Evolutionary conservation across 1,140 invertebrate species (phyloP).

Genomic region (Aphelinus certus): DNA sequence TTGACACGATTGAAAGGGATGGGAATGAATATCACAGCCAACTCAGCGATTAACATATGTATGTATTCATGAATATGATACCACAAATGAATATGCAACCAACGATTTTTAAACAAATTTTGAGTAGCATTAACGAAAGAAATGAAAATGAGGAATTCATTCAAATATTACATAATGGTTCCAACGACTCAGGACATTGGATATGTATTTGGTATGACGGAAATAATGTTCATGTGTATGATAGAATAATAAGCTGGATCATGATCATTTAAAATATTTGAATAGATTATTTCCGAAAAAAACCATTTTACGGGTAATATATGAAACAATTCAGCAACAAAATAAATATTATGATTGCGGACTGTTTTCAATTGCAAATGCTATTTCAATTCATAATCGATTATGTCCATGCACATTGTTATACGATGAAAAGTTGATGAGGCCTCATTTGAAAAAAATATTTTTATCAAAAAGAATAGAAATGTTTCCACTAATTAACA

Average conservation of each 20-base stretch:
- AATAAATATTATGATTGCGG: not conserved
- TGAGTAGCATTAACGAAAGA: not conserved
- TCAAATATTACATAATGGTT: no score
- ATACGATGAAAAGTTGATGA: not conserved
- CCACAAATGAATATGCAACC: not conserved
- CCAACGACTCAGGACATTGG: no score
- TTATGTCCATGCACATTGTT: not conserved
- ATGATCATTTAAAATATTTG: not conserved
- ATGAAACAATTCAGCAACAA: not conserved
- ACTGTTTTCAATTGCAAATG: not conserved
- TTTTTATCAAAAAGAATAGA: no score
- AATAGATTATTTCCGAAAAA: slow-evolving; percentile 1
- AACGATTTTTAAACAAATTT: not conserved
- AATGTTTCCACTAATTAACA: no score
- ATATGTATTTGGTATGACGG: not conserved
- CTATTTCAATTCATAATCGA: slow-evolving; percentile 1
- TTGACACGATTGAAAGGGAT: no score
- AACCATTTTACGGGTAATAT: not conserved
- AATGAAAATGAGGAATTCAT: not conserved
- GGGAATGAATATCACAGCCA: no score
- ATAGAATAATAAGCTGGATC: not conserved
- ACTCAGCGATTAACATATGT: no score
- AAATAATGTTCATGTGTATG: not conserved
- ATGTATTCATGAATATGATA: no score
- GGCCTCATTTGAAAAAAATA: no score